A percentile compares a stretch with the other conserved stretches of the same genome.
Conservation (phyloP, 2,113 vertebrate species). For the Choloepus hoffmanni region DNA sequence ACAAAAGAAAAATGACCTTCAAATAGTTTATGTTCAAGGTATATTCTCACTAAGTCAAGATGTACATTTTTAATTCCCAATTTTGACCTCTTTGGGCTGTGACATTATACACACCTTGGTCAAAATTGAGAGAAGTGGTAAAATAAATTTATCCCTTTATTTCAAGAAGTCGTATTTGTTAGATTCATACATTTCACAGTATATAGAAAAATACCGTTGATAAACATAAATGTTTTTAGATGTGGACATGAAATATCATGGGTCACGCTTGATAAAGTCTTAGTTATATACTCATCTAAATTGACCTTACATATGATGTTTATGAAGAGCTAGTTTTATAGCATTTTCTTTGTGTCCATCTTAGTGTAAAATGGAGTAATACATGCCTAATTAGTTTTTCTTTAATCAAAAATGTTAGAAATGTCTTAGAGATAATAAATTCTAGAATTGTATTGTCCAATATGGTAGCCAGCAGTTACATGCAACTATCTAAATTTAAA, state of each 20-base stretch:
- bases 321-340: background rate
- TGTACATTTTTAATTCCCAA: background rate
- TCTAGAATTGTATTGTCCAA: background rate
- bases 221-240: background rate
- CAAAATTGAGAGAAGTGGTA: background rate
- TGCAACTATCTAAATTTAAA: background rate
- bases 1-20: background rate
- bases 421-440: background rate
- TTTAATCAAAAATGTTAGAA: background rate
- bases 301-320: background rate
- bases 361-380: background rate
- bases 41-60: background rate
- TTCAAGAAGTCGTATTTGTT: background rate
- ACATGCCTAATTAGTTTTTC: background rate
- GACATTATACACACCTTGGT: background rate
- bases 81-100: background rate
- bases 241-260: background rate
- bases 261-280: background rate
- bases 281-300: background rate
- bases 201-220: background rate
- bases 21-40: background rate
- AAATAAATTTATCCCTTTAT: background rate
- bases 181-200: background rate
- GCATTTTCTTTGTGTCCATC: background rate
- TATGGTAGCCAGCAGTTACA: background rate